Percentiles rank a stretch among this genome's conserved stretches.
These are phyloP conservation scores for Cryptosula pallasiana DNA, from an alignment of 2,888 invertebrate species.

Conservation along the genomic window DNA sequence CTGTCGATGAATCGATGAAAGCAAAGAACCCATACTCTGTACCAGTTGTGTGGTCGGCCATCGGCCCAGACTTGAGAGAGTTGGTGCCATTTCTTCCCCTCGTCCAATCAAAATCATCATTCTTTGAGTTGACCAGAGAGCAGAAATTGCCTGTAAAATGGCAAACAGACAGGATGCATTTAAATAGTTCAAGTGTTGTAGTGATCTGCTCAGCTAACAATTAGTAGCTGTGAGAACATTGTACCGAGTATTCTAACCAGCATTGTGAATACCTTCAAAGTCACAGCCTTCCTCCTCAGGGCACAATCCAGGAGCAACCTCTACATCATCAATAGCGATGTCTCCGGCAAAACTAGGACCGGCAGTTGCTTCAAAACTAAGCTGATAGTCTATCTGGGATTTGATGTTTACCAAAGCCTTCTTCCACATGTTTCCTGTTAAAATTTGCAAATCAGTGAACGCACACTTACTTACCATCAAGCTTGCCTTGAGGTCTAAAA, in stretches of 20 bases:
- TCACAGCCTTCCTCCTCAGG: constrained; percentile 28
- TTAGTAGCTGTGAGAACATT: too few relatives aligned
- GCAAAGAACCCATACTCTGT: constrained; percentile 57
- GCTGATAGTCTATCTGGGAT: constrained; percentile 32
- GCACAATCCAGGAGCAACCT: constrained; percentile 33
- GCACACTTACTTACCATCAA: too few relatives aligned
- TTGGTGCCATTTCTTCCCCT: constrained; percentile 14
- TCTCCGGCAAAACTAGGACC: constrained; percentile 38
- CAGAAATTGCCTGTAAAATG: constrained; percentile 25
- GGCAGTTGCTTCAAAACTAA: constrained; percentile 36
- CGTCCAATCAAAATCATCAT: constrained; percentile 25
- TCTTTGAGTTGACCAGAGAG: not conserved
- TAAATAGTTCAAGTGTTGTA: too few relatives aligned
- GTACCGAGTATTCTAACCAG: too few relatives aligned
- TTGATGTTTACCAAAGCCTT: constrained; percentile 31
- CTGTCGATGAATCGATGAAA: constrained; percentile 54
- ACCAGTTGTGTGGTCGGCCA: constrained; percentile 32
- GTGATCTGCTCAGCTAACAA: too few relatives aligned
- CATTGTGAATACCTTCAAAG: constrained; percentile 25
- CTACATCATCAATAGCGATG: constrained; percentile 48
- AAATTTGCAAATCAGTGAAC: not conserved
- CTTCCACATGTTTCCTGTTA: constrained; percentile 35
- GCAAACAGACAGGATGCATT: too few relatives aligned
- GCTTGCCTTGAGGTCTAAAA: too few relatives aligned
- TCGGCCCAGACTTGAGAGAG: constrained; percentile 31